Conservation (phyloP, 2,888 invertebrate species). For the Catocala sponsa region DNA sequence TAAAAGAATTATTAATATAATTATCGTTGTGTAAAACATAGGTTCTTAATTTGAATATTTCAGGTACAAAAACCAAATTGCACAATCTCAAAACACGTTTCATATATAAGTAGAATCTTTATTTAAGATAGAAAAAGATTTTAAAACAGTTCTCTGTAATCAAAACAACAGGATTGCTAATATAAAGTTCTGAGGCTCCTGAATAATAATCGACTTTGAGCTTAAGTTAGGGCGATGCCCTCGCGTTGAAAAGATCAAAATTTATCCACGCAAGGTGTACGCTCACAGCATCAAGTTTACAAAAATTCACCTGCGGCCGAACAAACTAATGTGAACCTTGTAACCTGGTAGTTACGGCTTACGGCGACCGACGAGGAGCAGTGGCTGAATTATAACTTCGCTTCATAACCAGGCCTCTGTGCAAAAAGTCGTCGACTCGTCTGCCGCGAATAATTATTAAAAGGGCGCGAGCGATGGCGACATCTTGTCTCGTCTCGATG, state of each 20-base stretch:
- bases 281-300: constrained; percentile 45
- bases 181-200: constrained; percentile 25
- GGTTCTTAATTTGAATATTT: no score
- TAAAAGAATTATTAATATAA: no score
- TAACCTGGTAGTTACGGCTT: constrained; percentile 44
- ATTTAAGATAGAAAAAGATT: not conserved
- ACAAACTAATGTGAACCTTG: constrained; percentile 53
- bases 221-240: constrained; percentile 53
- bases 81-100: no score
- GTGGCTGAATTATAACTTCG: constrained; percentile 52
- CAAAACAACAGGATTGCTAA: constrained; percentile 7
- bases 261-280: constrained; percentile 60
- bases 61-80: no score
- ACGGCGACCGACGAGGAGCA: constrained; percentile 35
- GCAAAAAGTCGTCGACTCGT: constrained; percentile 77
- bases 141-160: not conserved
- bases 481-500: constrained; percentile 73
- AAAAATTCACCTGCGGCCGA: constrained; percentile 26
- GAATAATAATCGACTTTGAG: constrained; percentile 43
- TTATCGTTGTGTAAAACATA: no score
- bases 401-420: constrained; percentile 59
- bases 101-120: no score
- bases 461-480: constrained; percentile 74
- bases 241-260: constrained; percentile 53
- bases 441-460: constrained; percentile 73